Conservation (phyloP, 2,113 vertebrate species). For the Microtus montanus region DNA sequence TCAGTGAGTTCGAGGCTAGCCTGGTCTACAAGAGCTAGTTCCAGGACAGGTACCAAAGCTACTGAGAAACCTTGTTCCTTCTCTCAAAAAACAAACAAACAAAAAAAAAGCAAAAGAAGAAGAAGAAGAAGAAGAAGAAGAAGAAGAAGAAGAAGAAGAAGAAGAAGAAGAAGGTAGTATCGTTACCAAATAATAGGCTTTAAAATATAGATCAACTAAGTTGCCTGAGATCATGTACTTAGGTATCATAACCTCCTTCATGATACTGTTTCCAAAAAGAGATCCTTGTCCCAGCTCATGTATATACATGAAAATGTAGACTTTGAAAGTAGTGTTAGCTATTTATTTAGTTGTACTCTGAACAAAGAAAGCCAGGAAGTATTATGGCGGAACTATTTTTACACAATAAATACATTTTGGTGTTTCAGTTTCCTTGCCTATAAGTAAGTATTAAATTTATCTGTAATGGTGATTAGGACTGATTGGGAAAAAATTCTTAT, state of each 20-base stretch:
- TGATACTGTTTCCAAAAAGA: neutral
- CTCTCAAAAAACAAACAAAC: too few relatives aligned
- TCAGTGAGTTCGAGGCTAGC: too few relatives aligned
- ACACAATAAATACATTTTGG: neutral
- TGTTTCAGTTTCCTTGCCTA: slow-evolving; percentile 30
- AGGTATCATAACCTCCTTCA: neutral
- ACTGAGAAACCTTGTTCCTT: too few relatives aligned
- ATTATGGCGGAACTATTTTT: neutral
- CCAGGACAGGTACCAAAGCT: too few relatives aligned
- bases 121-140: too few relatives aligned
- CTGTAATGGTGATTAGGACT: neutral
- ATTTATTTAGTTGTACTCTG: neutral
- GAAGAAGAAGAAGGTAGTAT: neutral
- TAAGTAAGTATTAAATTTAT: slow-evolving; percentile 29
- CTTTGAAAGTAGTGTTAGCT: slow-evolving; percentile 8
- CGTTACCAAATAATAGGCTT: slow-evolving; percentile 11
- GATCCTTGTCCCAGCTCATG: neutral
- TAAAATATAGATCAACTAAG: neutral
- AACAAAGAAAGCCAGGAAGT: slow-evolving; percentile 48
- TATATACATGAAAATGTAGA: neutral
- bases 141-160: too few relatives aligned
- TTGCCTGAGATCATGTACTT: neutral
- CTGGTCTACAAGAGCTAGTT: too few relatives aligned
- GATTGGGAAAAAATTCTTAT: neutral
- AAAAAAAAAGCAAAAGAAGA: too few relatives aligned